Evolutionary conservation across 2,888 invertebrate species (phyloP).

Genomic region (Dryococelus australis): DNA sequence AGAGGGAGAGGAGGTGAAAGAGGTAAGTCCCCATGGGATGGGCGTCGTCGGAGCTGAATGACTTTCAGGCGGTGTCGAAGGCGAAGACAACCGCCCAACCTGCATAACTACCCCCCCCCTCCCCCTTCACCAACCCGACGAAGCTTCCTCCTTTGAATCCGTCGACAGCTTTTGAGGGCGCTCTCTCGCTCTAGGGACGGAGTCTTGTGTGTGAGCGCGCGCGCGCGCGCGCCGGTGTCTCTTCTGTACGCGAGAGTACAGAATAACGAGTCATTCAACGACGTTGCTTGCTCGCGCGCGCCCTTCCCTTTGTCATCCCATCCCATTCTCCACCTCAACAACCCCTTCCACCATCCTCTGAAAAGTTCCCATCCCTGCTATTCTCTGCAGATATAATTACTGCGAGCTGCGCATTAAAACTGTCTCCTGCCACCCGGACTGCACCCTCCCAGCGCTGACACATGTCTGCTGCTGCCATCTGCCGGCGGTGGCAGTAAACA

Average conservation of each 20-base stretch:
- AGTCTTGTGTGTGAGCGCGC: no score
- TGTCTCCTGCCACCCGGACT: not conserved
- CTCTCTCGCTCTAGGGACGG: no score
- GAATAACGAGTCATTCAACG: not conserved
- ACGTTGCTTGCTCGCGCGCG: no score
- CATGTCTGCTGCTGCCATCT: not conserved
- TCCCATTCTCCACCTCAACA: no score
- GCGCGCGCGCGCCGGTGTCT: no score
- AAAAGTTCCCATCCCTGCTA: not conserved
- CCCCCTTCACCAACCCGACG: not conserved
- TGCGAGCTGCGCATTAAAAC: not conserved
- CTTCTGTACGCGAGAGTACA: not conserved
- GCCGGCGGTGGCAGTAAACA: not conserved
- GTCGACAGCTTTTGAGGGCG: not conserved
- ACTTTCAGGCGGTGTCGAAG: not conserved
- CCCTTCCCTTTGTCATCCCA: no score
- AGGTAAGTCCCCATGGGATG: not conserved
- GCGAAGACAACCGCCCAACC: not conserved
- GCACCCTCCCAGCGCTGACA: not conserved
- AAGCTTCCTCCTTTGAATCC: not conserved
- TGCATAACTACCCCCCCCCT: not conserved
- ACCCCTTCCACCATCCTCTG: no score
- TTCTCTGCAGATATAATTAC: not conserved
- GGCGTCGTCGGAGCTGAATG: not conserved
- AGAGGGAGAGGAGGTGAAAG: not conserved